A percentile compares a stretch with the other conserved stretches of the same genome.
These are phyloP conservation scores for Cynaeus angustus DNA, from an alignment of 2,888 invertebrate genomes.

Conservation along the genomic window DNA sequence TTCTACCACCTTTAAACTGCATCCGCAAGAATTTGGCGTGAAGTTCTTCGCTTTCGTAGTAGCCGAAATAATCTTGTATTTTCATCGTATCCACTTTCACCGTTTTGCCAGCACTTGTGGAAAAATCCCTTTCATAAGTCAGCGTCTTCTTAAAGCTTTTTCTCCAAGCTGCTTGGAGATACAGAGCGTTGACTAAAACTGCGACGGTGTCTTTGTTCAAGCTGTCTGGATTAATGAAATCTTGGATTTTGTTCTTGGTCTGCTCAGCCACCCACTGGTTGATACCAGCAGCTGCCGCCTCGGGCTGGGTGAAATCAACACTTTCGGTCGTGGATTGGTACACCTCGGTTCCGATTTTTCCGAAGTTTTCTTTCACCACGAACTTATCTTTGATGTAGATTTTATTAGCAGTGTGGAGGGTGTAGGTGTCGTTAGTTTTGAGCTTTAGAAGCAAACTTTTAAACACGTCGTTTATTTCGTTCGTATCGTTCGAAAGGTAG, in stretches of 20 bases:
- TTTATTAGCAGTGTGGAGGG: slow-evolving; percentile 10
- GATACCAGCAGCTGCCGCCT: slow-evolving; percentile 59
- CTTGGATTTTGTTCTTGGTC: slow-evolving; percentile 65
- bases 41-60: slow-evolving; percentile 59
- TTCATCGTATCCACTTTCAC: slow-evolving; percentile 63
- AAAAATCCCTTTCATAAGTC: slow-evolving; percentile 59
- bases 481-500: neutral
- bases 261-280: slow-evolving; percentile 67
- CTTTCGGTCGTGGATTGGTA: slow-evolving; percentile 77
- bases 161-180: slow-evolving; percentile 65
- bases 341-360: slow-evolving; percentile 74
- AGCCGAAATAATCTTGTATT: slow-evolving; percentile 55
- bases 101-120: slow-evolving; percentile 49
- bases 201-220: slow-evolving; percentile 58
- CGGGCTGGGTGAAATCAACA: slow-evolving; percentile 58
- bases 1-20: slow-evolving; percentile 57
- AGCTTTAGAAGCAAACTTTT: neutral
- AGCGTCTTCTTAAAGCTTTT: slow-evolving; percentile 54
- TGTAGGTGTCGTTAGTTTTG: slow-evolving; percentile 1
- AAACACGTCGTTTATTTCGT: neutral
- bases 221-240: slow-evolving; percentile 57
- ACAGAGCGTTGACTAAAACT: slow-evolving; percentile 66
- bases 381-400: neutral
- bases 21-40: slow-evolving; percentile 63
- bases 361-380: slow-evolving; percentile 66